A percentile compares a stretch with the other conserved stretches of the same genome.
phyloP scores from a whole-genome alignment of 1,140 invertebrate genomes.

The Psix sp. region DNA sequence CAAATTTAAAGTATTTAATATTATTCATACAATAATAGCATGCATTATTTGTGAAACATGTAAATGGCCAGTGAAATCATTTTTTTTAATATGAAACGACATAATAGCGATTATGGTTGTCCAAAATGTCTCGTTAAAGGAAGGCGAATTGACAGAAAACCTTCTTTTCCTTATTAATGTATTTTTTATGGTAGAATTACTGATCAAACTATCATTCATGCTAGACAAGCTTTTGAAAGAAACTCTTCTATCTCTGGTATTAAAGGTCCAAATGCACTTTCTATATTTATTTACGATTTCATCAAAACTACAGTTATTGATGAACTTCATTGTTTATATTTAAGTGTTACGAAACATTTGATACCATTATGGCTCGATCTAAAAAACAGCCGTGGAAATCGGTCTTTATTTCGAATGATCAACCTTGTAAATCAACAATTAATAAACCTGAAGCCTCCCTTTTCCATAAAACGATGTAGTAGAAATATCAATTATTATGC shows the following conservation, averaged over 20 bases:
- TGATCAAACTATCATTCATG: conserved; percentile 14
- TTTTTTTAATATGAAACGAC: conserved; percentile 6
- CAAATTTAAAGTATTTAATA: neutral
- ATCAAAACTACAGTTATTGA: conserved; percentile 39
- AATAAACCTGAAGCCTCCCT: no score
- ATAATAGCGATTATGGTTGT: conserved; percentile 4
- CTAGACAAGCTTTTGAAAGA: conserved; percentile 14
- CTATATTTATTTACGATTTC: conserved; percentile 6
- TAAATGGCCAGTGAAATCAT: conserved; percentile 3
- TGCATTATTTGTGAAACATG: conserved; percentile 1
- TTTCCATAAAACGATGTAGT: no score
- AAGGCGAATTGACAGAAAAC: no score
- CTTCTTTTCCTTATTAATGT: no score
- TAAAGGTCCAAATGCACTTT: conserved; percentile 3
- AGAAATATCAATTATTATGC: no score
- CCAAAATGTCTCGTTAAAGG: neutral
- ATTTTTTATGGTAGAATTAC: conserved; percentile 19
- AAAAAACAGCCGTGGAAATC: neutral
- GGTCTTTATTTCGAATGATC: no score
- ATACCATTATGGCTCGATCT: conserved; percentile 14
- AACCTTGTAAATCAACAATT: no score
- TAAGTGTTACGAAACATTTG: conserved; percentile 24
- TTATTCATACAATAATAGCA: neutral
- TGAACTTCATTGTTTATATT: conserved; percentile 39
- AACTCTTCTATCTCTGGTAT: conserved; percentile 13